Percentiles rank a stretch among this genome's conserved stretches.
Conservation (phyloP, 1,140 invertebrate species). For the Lasaia peninsularis region DNA sequence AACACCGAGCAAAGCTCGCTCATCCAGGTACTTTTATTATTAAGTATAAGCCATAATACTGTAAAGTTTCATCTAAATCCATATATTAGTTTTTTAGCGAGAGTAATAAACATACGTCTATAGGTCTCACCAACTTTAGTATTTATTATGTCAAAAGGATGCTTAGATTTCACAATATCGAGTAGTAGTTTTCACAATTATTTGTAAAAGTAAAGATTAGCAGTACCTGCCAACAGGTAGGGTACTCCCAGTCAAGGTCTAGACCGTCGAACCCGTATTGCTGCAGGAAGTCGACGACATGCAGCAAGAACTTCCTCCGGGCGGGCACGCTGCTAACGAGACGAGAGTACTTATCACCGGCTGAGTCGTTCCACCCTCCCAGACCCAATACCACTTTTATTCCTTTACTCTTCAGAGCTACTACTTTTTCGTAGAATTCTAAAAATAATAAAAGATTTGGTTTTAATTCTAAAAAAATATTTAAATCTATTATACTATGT, state of each 20-base stretch:
- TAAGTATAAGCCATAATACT: too few species aligned
- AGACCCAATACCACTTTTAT: slow-evolving; percentile 90
- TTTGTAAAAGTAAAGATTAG: slow-evolving; percentile 68
- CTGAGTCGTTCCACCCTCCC: slow-evolving; percentile 94
- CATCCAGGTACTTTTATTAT: too few species aligned
- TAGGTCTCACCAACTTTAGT: too few species aligned
- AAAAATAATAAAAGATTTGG: slow-evolving; percentile 19
- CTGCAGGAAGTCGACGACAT: slow-evolving; percentile 86
- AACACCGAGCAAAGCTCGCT: too few species aligned
- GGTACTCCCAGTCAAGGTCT: slow-evolving; percentile 95
- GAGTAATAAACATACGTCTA: too few species aligned
- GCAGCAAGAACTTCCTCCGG: slow-evolving; percentile 84
- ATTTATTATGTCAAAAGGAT: slow-evolving; percentile 11
- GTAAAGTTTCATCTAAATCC: too few species aligned
- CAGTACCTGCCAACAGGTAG: slow-evolving; percentile 93
- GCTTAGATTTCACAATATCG: neutral
- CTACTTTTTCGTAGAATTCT: slow-evolving; percentile 92
- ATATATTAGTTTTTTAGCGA: too few species aligned
- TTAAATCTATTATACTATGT: too few species aligned
- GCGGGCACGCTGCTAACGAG: slow-evolving; percentile 86
- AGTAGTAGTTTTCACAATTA: too few species aligned
- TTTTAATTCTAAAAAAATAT: too few species aligned
- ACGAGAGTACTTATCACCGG: slow-evolving; percentile 90
- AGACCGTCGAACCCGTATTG: slow-evolving; percentile 91
- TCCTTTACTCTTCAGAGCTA: slow-evolving; percentile 84